These are phyloP conservation scores for Tragelaphus strepsiceros DNA, from an alignment of 2,113 vertebrate genomes.

Conservation along the genomic window DNA sequence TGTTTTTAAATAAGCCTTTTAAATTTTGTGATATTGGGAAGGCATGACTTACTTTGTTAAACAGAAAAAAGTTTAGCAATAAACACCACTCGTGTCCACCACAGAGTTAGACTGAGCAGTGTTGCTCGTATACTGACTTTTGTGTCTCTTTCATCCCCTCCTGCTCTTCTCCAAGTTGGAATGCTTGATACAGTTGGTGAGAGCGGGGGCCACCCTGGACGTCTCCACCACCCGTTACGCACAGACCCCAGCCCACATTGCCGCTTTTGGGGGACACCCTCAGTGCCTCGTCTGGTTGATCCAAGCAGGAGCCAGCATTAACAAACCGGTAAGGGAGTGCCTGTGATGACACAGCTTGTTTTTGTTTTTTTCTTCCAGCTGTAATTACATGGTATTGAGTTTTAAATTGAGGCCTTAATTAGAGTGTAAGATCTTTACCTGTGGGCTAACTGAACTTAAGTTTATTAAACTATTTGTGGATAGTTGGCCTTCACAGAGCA, in stretches of 20 bases:
- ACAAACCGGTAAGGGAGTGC: slow-evolving; percentile 88
- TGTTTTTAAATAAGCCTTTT: neutral
- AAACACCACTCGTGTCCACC: neutral
- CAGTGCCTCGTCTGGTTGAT: slow-evolving; percentile 94
- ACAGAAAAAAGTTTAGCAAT: neutral
- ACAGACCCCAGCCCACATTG: slow-evolving; percentile 94
- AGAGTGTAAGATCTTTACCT: neutral
- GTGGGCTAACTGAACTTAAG: neutral
- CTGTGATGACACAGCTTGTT: accelerated
- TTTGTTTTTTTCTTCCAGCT: neutral
- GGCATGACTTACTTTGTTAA: neutral
- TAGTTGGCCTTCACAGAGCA: neutral
- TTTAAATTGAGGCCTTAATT: neutral
- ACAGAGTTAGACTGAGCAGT: accelerated
- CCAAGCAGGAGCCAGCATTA: slow-evolving; percentile 93
- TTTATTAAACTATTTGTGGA: neutral
- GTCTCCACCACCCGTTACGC: slow-evolving; percentile 89
- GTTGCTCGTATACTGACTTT: neutral
- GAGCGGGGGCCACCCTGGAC: slow-evolving; percentile 92
- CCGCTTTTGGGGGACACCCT: slow-evolving; percentile 95
- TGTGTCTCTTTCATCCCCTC: slow-evolving; percentile 23
- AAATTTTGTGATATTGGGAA: neutral
- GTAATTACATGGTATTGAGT: neutral
- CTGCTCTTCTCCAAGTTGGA: slow-evolving; percentile 86
- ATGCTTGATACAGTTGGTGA: slow-evolving; percentile 91